Evolutionary conservation across 2,888 invertebrate species (phyloP).

Genomic region (Epiblema foenella): DNA sequence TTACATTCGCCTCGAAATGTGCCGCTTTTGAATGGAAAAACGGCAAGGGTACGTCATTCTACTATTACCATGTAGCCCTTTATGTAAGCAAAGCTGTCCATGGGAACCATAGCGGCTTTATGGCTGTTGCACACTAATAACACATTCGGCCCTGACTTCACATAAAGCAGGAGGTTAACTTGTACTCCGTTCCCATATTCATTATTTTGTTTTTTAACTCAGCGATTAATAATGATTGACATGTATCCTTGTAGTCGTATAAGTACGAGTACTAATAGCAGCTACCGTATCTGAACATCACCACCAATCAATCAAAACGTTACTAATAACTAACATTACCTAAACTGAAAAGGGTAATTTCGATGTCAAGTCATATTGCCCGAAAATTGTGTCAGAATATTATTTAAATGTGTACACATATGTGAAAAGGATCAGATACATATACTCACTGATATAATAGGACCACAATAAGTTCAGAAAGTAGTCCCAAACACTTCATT

Average conservation of each 20-base stretch:
- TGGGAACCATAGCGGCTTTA: conserved; percentile 24
- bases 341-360: too few relatives aligned
- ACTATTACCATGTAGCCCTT: background rate
- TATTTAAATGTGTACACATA: too few relatives aligned
- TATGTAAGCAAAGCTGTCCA: background rate
- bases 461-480: too few relatives aligned
- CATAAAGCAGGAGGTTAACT: conserved; percentile 27
- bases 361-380: too few relatives aligned
- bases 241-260: conserved; percentile 1
- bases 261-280: background rate
- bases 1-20: background rate
- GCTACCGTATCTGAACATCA: too few relatives aligned
- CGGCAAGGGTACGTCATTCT: background rate
- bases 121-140: conserved; percentile 23
- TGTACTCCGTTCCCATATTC: conserved; percentile 31
- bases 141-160: conserved; percentile 32
- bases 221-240: conserved; percentile 21
- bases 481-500: too few relatives aligned
- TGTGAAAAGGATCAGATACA: too few relatives aligned
- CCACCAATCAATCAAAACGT: too few relatives aligned
- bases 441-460: too few relatives aligned
- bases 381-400: too few relatives aligned
- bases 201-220: conserved; percentile 26
- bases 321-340: too few relatives aligned
- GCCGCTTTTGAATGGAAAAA: background rate